Percentiles rank a stretch among this genome's conserved stretches.
These are phyloP conservation scores for Ceyx melanurus DNA, from an alignment of 2,113 vertebrate species.

Conservation along the genomic window DNA sequence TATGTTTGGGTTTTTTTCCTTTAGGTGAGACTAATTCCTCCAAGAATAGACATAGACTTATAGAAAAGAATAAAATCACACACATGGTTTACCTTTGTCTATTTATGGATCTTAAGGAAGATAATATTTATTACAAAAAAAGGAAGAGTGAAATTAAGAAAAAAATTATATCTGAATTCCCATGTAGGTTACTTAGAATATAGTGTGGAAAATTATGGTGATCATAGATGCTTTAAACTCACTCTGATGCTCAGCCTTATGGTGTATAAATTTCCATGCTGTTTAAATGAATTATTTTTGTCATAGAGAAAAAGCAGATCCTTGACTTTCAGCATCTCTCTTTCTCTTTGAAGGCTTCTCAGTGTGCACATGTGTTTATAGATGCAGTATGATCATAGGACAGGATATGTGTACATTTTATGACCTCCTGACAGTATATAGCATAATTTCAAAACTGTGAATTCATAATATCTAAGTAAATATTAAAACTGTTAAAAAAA, in stretches of 20 bases:
- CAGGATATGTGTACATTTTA: not conserved
- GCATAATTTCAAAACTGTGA: not conserved
- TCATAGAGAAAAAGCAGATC: not conserved
- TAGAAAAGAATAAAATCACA: not conserved
- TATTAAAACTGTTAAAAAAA: not conserved
- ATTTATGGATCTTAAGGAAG: not conserved
- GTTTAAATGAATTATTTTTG: not conserved
- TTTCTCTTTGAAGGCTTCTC: not conserved
- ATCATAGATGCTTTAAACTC: not conserved
- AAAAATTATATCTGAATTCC: not conserved
- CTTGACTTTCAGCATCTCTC: not conserved
- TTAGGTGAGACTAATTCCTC: not conserved
- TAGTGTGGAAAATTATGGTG: not conserved
- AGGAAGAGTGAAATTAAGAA: not conserved
- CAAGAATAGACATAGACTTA: not conserved
- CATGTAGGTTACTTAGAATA: accelerated
- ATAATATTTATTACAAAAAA: not conserved
- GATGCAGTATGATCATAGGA: accelerated
- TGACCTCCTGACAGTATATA: not conserved
- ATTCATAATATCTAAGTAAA: accelerated
- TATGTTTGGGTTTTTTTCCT: not conserved
- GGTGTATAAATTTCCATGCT: not conserved
- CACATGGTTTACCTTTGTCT: not conserved
- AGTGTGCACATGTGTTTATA: accelerated
- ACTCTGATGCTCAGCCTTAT: not conserved